These are phyloP conservation scores for Actinemys pallida DNA, from an alignment of 2,113 vertebrate genomes.

Conservation along the genomic window DNA sequence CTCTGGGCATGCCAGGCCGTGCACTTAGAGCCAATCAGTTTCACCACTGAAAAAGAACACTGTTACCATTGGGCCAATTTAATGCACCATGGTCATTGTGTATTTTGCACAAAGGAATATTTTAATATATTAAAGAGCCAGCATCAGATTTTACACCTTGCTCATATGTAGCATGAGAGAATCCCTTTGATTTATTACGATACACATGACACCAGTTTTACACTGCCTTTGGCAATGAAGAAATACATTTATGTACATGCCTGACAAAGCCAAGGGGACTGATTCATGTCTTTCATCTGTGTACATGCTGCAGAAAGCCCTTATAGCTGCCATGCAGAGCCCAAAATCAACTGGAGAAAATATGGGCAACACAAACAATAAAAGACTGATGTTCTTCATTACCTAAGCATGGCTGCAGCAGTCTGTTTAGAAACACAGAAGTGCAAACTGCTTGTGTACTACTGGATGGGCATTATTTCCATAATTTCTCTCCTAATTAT, in stretches of 20 bases:
- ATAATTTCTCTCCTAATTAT: not conserved
- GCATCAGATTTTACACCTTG: not conserved
- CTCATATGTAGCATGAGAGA: not conserved
- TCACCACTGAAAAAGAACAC: not conserved
- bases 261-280: conserved; percentile 14
- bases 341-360: conserved; percentile 44
- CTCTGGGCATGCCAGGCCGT: not conserved
- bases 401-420: not conserved
- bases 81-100: not conserved
- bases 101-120: not conserved
- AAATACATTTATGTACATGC: not conserved
- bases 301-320: not conserved
- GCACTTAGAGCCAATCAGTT: not conserved
- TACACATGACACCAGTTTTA: conserved; percentile 33
- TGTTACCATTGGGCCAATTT: not conserved
- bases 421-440: not conserved
- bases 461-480: not conserved
- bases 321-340: conserved; percentile 4
- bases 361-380: not conserved
- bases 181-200: conserved; percentile 10
- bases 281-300: conserved; percentile 36
- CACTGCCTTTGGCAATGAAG: conserved; percentile 26
- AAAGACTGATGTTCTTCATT: not conserved
- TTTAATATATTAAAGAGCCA: conserved; percentile 1
- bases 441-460: not conserved